Base-by-base conservation (phyloP, 30 jellyfish, hydroid and myxozoan species). In the Sanderia malayensis region DNA sequence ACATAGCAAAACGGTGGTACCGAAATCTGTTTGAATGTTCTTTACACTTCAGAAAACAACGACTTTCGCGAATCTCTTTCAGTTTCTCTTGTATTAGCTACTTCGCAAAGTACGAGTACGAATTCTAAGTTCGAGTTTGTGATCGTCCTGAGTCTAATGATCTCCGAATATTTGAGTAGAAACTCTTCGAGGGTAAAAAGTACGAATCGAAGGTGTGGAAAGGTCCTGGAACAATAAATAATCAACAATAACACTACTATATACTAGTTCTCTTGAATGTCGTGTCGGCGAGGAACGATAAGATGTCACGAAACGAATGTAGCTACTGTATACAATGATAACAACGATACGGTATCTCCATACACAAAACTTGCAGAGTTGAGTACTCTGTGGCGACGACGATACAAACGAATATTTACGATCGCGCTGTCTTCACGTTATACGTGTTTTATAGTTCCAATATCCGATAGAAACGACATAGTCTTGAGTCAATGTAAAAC, bases 401-500 rank as follows among this genome's bases (percentile, higher is more conserved):
- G 68, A 57, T 57, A 57, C 68, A 20, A 20, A 24, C 27, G 31
- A 57, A 57, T n/a, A 6, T 11, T 57, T 57, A n/a, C 68, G 68
- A 57, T 57, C n/a, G 31, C 8, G n/a, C 68, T 20, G 31, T 57
- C 27, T 24, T 57, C 68, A 57, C 68, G 68, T 4, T 57, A 57
- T 57, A 19, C 68, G 68, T 57, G 68, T 57, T 57, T 57, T n/a
- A 57, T 57, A 57, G 27, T 57, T 57, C 68, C 68, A 57, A 24
- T 57, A 20, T n/a, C 68, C 31, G 68, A 57, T 57, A 57, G 68
- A 19, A 6, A 57, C 68, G 68, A 57, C 27, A 9, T 4, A 20
- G 8, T 57, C 68, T n/a, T 19, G 9, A 57, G 31, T 57, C 68
- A 24, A 57, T 20, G 31, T n/a, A 57, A 57, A 41, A 15, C 15